A percentile compares a stretch with the other conserved stretches of the same genome.
Conservation (phyloP, 2,888 invertebrate genomes). For the Eurytoma californica region DNA sequence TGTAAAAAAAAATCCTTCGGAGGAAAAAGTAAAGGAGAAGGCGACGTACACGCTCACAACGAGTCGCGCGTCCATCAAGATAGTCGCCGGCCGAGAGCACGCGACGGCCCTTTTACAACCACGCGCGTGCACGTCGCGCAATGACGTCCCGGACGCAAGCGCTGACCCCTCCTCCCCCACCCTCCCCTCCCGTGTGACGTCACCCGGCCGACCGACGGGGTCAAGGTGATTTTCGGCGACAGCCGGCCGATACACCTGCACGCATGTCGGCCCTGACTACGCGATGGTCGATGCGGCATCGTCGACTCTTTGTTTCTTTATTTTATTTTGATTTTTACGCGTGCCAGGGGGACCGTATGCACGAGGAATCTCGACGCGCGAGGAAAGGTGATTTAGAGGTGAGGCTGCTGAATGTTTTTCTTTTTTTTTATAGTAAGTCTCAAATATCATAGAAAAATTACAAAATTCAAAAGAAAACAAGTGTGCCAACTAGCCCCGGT, state of each 20-base stretch:
- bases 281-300: neutral
- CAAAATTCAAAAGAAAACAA: no score
- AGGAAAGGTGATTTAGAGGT: no score
- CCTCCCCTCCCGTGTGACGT: neutral
- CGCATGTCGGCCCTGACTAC: neutral
- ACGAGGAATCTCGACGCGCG: no score
- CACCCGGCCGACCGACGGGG: neutral
- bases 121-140: neutral
- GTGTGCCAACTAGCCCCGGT: no score
- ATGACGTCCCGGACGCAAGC: constrained; percentile 23
- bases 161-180: neutral
- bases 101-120: constrained; percentile 9
- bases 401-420: no score
- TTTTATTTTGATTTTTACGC: neutral
- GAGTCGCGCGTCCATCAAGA: constrained; percentile 24
- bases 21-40: neutral
- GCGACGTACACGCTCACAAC: neutral
- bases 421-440: no score
- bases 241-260: neutral
- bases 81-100: constrained; percentile 21
- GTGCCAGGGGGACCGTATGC: no score
- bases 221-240: constrained; percentile 13
- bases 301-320: no score
- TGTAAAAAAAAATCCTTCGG: neutral
- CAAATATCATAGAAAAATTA: no score